Conservation (phyloP, 2,888 invertebrate species). For the Apocheima hispidaria region DNA sequence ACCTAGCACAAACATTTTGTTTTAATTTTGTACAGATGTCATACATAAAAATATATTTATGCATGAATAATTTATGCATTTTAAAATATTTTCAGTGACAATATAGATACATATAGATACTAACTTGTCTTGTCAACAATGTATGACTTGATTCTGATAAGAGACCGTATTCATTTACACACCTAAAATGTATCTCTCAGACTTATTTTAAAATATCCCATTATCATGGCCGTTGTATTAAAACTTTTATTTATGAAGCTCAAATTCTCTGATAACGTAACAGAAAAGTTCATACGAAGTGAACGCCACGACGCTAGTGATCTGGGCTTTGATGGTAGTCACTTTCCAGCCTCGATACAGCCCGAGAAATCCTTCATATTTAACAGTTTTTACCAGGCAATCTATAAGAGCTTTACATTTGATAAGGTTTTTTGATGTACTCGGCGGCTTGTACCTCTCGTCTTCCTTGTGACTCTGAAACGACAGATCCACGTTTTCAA, state of each 20-base stretch:
- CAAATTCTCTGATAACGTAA: slow-evolving; percentile 56
- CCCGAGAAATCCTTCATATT: slow-evolving; percentile 62
- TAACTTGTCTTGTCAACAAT: too few species aligned
- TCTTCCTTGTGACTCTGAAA: slow-evolving; percentile 65
- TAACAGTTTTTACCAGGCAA: slow-evolving; percentile 58
- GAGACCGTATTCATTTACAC: too few species aligned
- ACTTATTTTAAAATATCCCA: too few species aligned
- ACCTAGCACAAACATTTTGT: too few species aligned
- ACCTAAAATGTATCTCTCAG: too few species aligned
- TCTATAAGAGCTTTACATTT: slow-evolving; percentile 57
- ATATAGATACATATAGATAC: too few species aligned
- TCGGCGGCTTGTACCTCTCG: slow-evolving; percentile 52
- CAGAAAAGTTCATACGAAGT: slow-evolving; percentile 73
- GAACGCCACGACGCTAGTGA: slow-evolving; percentile 68
- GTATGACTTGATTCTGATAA: too few species aligned
- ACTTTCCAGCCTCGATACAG: slow-evolving; percentile 69
- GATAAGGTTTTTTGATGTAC: slow-evolving; percentile 57
- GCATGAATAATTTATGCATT: too few species aligned
- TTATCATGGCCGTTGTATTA: not conserved
- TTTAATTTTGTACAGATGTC: too few species aligned
- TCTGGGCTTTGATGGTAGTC: slow-evolving; percentile 70
- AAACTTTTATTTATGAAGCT: not conserved
- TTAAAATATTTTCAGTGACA: too few species aligned
- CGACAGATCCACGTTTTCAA: not conserved
- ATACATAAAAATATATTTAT: too few species aligned